Evolutionary conservation across 2,888 invertebrate genomes (phyloP), one percentile per base, ranked within the genome.

Genomic region (Eretmocerus hayati): DNA sequence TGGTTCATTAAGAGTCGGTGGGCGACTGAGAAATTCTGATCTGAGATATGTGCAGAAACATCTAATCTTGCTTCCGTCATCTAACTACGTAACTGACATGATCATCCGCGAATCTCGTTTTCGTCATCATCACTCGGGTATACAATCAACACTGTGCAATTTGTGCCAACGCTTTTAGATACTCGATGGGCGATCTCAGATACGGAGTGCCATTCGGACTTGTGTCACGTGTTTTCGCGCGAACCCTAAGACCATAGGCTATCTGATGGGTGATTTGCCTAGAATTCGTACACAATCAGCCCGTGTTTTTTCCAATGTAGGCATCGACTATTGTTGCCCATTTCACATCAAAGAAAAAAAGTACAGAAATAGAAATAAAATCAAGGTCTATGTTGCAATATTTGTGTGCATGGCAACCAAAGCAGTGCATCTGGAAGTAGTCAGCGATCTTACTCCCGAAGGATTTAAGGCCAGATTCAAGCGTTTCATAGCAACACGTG

Each of bases 341-440:
- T 46, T 55, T 21, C 21, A 22, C n/a, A 52, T 58, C 13, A 58
- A 56, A 22, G 55, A 58, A 20, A 47, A 48, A 23, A 44, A 50
- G 39, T 36, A 36, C 22, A 31, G 58, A 18, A 56, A 54, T 38
- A 19, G 39, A 8, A 54, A 49, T 18, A 40, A 39, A 20, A 19
- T 52, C 1, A 61, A 61, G 38, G 50, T 32, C 1, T 60, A 58
- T 39, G 43, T 56, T n/a, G 52, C 52, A 9, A 43, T 59, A 8
- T 33, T 33, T 15, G 15, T 33, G 15, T 33, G 33, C n/a, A 33
- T 33, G 33, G 5, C 33, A 8, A 33, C n/a, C 13, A 33, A 33
- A 16, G 62, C 64, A 0, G 52, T 72, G 4, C 69, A 73, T 49
- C 49, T 73, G n/a, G 70, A 72, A 52, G 26, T 67, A 3, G 61